phyloP scores from a whole-genome alignment of 2,888 invertebrate genomes.

The Drosophila atripex region DNA sequence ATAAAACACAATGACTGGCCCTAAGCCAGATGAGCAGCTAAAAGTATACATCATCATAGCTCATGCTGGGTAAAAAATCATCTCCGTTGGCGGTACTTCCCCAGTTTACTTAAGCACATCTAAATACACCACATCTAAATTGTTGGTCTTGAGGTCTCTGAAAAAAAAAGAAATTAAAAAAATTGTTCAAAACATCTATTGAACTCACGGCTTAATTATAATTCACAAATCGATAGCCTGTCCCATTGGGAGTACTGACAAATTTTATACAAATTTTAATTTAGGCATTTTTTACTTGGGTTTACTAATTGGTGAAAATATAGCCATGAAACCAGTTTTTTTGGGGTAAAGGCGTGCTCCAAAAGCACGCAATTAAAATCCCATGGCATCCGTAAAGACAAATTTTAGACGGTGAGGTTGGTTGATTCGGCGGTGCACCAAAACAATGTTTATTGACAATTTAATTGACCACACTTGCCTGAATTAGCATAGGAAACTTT shows the following conservation, averaged over 20 bases:
- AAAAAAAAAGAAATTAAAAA: conserved; percentile 26
- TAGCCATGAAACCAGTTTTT: conserved; percentile 41
- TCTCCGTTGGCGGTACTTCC: conserved; percentile 31
- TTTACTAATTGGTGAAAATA: conserved; percentile 43
- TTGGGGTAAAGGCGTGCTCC: conserved; percentile 36
- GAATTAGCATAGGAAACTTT: conserved; percentile 40
- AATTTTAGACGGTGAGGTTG: not conserved
- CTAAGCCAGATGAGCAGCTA: conserved; percentile 18
- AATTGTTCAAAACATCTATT: conserved; percentile 27
- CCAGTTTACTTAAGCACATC: conserved; percentile 27
- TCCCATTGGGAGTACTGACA: conserved; percentile 24
- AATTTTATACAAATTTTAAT: conserved; percentile 47
- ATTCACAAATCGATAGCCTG: conserved; percentile 36
- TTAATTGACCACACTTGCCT: conserved; percentile 18
- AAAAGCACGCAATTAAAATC: conserved; percentile 26
- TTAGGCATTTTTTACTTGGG: conserved; percentile 14
- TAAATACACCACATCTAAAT: conserved; percentile 1
- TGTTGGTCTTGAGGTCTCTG: conserved; percentile 1
- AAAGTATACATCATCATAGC: conserved; percentile 22
- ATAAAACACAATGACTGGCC: conserved; percentile 38
- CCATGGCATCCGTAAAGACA: conserved; percentile 1
- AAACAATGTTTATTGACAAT: conserved; percentile 29
- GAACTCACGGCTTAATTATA: conserved; percentile 43
- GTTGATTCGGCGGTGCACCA: conserved; percentile 15
- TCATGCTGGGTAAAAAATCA: conserved; percentile 31